Percentiles rank a stretch among this genome's conserved stretches.
Evolutionary conservation across 2,797 vertebrate genomes (phyloP).

Genomic region (Etheostoma nigrum): DNA sequence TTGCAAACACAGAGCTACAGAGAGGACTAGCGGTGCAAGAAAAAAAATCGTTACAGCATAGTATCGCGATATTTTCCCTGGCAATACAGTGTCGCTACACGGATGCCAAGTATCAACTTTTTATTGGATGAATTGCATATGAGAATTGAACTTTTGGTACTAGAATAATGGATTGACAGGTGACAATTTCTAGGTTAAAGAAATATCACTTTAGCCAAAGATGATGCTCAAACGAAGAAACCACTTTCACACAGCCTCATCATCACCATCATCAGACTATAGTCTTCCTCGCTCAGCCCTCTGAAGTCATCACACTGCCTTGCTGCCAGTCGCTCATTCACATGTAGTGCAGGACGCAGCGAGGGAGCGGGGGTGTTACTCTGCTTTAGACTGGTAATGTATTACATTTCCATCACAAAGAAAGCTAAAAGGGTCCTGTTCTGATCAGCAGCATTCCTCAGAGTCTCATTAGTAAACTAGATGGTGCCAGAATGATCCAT

Average conservation of each 20-base stretch:
- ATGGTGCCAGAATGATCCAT: slow-evolving; percentile 69
- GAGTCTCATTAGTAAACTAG: slow-evolving; percentile 81
- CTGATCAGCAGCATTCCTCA: slow-evolving; percentile 72
- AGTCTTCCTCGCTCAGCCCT: neutral
- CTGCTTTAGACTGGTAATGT: slow-evolving; percentile 37
- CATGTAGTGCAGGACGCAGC: slow-evolving; percentile 11
- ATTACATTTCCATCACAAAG: slow-evolving; percentile 79
- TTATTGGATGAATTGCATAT: no score
- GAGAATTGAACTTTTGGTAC: no score
- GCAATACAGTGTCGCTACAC: no score
- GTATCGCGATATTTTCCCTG: no score
- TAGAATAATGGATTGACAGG: no score
- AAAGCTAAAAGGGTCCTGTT: slow-evolving; percentile 62
- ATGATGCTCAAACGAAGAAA: no score
- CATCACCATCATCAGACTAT: neutral
- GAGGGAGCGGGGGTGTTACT: neutral
- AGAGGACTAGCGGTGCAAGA: no score
- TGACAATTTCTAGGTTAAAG: no score
- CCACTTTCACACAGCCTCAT: neutral
- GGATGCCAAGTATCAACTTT: no score
- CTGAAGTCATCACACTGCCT: slow-evolving; percentile 31
- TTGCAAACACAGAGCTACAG: neutral
- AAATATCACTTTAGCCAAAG: no score
- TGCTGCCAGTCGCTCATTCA: slow-evolving; percentile 29
- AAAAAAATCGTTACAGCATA: no score